Evolutionary conservation across 2,113 vertebrate genomes (phyloP).

Genomic region (Apteryx owenii): DNA sequence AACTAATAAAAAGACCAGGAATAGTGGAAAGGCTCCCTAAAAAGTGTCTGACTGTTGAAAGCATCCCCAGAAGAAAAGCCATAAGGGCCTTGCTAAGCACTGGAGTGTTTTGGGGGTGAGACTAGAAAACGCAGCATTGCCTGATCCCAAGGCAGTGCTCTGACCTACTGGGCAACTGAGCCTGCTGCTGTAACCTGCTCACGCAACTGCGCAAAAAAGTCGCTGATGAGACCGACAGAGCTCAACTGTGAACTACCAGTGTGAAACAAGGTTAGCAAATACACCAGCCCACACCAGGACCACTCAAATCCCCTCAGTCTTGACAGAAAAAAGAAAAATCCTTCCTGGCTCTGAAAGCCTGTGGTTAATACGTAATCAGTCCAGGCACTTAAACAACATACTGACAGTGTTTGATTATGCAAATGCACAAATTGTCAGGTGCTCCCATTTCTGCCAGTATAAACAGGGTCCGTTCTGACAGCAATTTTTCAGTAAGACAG

Average conservation of each 20-base stretch:
- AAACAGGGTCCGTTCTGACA: not conserved
- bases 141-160: not conserved
- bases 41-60: not conserved
- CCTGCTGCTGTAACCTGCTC: not conserved
- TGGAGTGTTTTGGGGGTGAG: not conserved
- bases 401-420: not conserved
- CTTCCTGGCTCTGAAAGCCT: not conserved
- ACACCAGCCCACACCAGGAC: not conserved
- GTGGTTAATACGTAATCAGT: not conserved
- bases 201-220: not conserved
- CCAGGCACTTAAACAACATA: not conserved
- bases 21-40: not conserved
- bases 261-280: not conserved
- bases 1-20: not conserved
- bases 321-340: not conserved
- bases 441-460: not conserved
- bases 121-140: not conserved
- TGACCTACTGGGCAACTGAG: not conserved
- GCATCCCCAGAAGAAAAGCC: not conserved
- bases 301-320: not conserved
- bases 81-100: not conserved
- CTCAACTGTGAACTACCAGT: not conserved
- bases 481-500: not conserved
- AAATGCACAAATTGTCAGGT: not conserved
- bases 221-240: not conserved